A percentile compares a stretch with the other conserved stretches of the same genome.
Conservation (phyloP, 1,140 invertebrate genomes). For the Psix sp. region DNA sequence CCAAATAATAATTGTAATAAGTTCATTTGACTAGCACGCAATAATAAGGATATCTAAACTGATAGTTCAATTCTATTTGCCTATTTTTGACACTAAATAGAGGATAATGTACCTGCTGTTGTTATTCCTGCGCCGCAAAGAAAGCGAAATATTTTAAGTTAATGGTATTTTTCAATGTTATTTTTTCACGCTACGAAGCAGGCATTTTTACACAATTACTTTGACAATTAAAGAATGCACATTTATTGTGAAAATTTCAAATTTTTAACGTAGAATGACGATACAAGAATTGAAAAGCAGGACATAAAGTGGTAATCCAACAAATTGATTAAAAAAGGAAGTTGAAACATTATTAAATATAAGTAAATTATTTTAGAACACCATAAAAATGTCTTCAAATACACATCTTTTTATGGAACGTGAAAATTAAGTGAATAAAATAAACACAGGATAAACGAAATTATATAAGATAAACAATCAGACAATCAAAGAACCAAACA, state of each 20-base stretch:
- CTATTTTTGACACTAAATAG: slow-evolving; percentile 56
- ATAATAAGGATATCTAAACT: too few species aligned
- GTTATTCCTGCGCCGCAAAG: slow-evolving; percentile 69
- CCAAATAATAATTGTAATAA: too few species aligned
- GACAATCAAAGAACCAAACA: too few species aligned
- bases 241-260: slow-evolving; percentile 1
- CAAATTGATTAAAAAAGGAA: too few species aligned
- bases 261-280: slow-evolving; percentile 7
- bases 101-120: slow-evolving; percentile 68
- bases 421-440: too few species aligned
- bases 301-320: background rate
- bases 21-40: too few species aligned
- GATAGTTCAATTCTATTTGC: slow-evolving; percentile 41
- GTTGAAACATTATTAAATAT: too few species aligned
- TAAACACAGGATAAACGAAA: too few species aligned
- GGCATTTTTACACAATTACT: slow-evolving; percentile 32
- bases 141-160: slow-evolving; percentile 66
- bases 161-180: slow-evolving; percentile 39
- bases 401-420: too few species aligned
- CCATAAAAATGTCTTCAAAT: too few species aligned
- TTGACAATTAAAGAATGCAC: slow-evolving; percentile 22
- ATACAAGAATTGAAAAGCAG: background rate
- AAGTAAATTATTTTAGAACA: too few species aligned
- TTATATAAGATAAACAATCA: too few species aligned
- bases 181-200: slow-evolving; percentile 24